phyloP scores from a whole-genome alignment of 2,888 invertebrate species.

The Nineta flava region DNA sequence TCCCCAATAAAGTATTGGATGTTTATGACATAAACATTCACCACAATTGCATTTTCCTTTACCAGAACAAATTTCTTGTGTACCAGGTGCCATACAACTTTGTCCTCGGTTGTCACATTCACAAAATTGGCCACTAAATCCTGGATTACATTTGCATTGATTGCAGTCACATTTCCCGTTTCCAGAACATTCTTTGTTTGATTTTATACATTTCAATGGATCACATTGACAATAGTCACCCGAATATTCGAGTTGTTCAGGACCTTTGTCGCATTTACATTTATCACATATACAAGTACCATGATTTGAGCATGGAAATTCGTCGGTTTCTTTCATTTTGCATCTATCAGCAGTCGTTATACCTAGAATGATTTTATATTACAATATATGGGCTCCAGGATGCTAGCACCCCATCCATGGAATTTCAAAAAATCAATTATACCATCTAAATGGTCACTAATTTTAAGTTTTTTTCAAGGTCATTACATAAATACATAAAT shows the following conservation, averaged over 20 bases:
- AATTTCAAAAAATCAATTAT: too few species aligned
- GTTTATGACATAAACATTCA: slow-evolving; percentile 25
- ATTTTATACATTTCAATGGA: slow-evolving; percentile 47
- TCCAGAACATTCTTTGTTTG: slow-evolving; percentile 26
- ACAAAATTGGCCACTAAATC: slow-evolving; percentile 44
- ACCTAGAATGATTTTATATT: neutral
- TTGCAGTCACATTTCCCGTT: slow-evolving; percentile 49
- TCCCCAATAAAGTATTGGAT: slow-evolving; percentile 24
- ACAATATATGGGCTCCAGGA: too few species aligned
- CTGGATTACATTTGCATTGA: slow-evolving; percentile 38
- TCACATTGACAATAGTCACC: slow-evolving; percentile 65
- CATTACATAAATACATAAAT: too few species aligned
- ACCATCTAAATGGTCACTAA: too few species aligned
- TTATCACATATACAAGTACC: slow-evolving; percentile 42
- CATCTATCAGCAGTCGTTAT: neutral
- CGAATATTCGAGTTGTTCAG: slow-evolving; percentile 26
- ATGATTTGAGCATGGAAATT: slow-evolving; percentile 32
- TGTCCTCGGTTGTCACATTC: slow-evolving; percentile 38
- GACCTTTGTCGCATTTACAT: slow-evolving; percentile 28
- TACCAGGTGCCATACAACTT: slow-evolving; percentile 26
- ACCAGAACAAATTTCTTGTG: slow-evolving; percentile 40
- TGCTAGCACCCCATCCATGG: too few species aligned
- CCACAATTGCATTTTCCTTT: slow-evolving; percentile 60
- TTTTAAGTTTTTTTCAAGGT: too few species aligned
- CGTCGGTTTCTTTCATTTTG: slow-evolving; percentile 9